phyloP scores from a whole-genome alignment of 2,888 invertebrate species.

The Drosophila cyrtoloma region DNA sequence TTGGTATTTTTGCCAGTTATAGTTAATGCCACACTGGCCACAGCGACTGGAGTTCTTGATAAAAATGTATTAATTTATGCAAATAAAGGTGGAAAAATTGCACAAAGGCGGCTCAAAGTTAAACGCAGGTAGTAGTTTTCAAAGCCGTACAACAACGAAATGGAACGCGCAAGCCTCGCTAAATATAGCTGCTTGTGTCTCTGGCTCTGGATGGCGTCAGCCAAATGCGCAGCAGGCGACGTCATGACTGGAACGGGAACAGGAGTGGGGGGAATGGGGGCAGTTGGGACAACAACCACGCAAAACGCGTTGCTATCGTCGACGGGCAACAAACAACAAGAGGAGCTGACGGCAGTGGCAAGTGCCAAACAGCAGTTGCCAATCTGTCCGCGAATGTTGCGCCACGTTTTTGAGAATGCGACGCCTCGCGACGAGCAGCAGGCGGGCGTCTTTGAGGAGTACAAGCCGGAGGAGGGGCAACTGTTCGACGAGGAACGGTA shows the following conservation, averaged over 20 bases:
- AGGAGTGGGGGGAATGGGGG: conserved; percentile 16
- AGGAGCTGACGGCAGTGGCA: conserved; percentile 7
- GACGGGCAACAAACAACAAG: conserved; percentile 5
- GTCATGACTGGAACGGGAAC: conserved; percentile 49
- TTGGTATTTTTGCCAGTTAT: conserved; percentile 15
- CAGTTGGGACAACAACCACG: conserved; percentile 38
- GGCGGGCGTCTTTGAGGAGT: conserved; percentile 87
- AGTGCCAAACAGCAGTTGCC: conserved; percentile 31
- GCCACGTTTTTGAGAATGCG: conserved; percentile 84
- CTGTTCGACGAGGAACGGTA: conserved; percentile 87
- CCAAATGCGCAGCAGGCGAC: conserved; percentile 55
- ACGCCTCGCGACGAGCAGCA: conserved; percentile 86
- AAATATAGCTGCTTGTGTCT: conserved; percentile 27
- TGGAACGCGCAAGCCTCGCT: conserved; percentile 11
- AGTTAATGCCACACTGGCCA: conserved; percentile 12
- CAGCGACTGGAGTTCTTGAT: conserved; percentile 19
- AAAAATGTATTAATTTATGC: conserved; percentile 54
- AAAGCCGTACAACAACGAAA: conserved; percentile 21
- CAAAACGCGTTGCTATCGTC: conserved; percentile 37
- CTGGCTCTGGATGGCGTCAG: conserved; percentile 68
- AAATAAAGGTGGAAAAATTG: conserved; percentile 27
- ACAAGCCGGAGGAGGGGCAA: conserved; percentile 80
- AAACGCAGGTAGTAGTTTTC: conserved; percentile 7
- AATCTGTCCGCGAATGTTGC: conserved; percentile 83
- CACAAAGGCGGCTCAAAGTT: conserved; percentile 17